Base-by-base conservation (phyloP, 2,797 vertebrate genomes). In the Oryzias sinensis region DNA sequence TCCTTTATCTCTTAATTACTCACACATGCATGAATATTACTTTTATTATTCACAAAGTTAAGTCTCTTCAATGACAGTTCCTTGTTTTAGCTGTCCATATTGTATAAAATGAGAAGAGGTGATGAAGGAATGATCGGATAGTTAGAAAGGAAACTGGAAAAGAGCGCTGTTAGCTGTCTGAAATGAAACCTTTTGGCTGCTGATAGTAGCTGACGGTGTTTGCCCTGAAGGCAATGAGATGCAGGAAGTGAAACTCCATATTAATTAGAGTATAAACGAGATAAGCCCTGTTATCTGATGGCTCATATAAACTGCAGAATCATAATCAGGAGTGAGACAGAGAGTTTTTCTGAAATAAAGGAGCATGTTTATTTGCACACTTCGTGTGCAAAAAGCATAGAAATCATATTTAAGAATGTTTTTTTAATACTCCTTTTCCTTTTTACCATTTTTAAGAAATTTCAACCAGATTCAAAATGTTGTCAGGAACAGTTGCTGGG, bases 251-350 rank as follows among this genome's bases (percentile, higher is more conserved):
- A 72, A 76, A 75, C 82, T 82, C 75, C 79, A 73, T 89, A 89
- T 91, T 92, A 89, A 92, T 93, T 92, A 91, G 78, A 91, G 87
- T 88, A 88, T 88, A 87, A 92, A 90, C 91, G 84, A 88, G 84
- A 82, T 79, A 86, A 87, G 75, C 54, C 54, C 56, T 60, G 70
- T 89, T 90, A 91, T 91, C 89, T 81, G 88, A 88, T 87, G 73
- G 72, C 76, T 84, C 64, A 66, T 41, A 72, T 54, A 69, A 77
- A 74, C 27, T 20, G 62, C 62, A 70, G 66, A 29, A 62, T 64
- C 63, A 80, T 84, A 68, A 89, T 88, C 80, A 79, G 76, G 77
- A 59, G 62, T 55, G 27, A 65, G 40, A 62, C 60, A 56, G 63
- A 53, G 49, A 59, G 60, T 66, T 66, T 76, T 68, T 48, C 66